A percentile compares a stretch with the other conserved stretches of the same genome.
Evolutionary conservation across 2,888 invertebrate genomes (phyloP).

Genomic region (Tholera decimalis): DNA sequence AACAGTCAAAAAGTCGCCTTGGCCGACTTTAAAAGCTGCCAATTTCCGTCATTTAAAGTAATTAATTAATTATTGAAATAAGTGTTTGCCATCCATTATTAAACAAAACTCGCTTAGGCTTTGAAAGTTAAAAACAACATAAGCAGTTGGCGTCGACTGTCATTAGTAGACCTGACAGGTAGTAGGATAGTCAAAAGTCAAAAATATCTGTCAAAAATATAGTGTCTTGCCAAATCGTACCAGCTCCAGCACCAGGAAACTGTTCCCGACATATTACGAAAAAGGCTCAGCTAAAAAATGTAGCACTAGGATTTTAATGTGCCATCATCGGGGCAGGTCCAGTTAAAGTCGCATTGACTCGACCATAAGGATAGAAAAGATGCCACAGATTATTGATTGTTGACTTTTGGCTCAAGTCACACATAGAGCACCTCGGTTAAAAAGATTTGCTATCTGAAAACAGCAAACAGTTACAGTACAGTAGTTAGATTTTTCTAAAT

Average conservation of each 20-base stretch:
- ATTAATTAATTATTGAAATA: constrained; percentile 2
- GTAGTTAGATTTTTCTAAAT: background rate
- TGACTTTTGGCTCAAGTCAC: background rate
- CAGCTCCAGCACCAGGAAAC: too few species aligned
- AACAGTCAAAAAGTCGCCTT: constrained; percentile 26
- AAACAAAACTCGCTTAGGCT: too few species aligned
- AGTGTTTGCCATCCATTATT: too few species aligned
- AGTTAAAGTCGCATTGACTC: background rate
- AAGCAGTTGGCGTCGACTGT: too few species aligned
- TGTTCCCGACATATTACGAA: too few species aligned
- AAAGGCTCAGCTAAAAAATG: too few species aligned
- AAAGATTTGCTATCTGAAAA: background rate
- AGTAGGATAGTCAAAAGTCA: too few species aligned
- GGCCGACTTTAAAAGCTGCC: constrained; percentile 38
- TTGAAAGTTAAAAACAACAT: too few species aligned
- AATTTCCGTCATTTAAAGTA: constrained; percentile 8
- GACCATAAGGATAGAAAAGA: background rate
- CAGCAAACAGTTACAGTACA: background rate
- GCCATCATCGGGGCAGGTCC: background rate
- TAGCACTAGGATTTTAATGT: constrained; percentile 3
- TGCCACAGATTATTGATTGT: background rate
- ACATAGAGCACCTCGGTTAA: background rate
- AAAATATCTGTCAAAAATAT: too few species aligned
- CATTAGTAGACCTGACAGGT: too few species aligned
- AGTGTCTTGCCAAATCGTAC: too few species aligned